Evolutionary conservation across 2,888 invertebrate species (phyloP).

Genomic region (Archaeoteleia sp.): DNA sequence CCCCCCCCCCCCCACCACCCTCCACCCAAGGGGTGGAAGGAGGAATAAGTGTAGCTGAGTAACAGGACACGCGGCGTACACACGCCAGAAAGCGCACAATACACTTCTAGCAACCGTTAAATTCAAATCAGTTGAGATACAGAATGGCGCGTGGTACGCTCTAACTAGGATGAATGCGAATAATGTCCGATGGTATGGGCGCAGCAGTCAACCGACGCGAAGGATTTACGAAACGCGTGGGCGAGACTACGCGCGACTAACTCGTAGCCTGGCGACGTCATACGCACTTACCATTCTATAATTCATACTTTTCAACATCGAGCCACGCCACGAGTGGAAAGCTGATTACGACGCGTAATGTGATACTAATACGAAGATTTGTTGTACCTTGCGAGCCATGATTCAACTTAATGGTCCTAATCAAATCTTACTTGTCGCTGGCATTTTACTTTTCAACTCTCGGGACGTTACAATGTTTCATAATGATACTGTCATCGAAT

Average conservation of each 20-base stretch:
- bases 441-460: background rate
- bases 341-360: slow-evolving; percentile 29
- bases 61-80: slow-evolving; percentile 25
- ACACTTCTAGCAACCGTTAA: slow-evolving; percentile 63
- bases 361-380: slow-evolving; percentile 34
- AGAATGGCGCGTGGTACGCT: slow-evolving; percentile 60
- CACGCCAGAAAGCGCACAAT: slow-evolving; percentile 59
- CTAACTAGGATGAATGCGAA: slow-evolving; percentile 63
- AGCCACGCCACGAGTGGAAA: slow-evolving; percentile 3
- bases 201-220: slow-evolving; percentile 17
- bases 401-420: slow-evolving; percentile 27
- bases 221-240: slow-evolving; percentile 55
- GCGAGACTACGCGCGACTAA: slow-evolving; percentile 53
- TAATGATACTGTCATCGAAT: slow-evolving; percentile 11
- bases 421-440: slow-evolving; percentile 11
- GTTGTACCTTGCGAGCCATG: slow-evolving; percentile 11
- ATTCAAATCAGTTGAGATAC: slow-evolving; percentile 66
- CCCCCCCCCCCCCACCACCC: too few relatives aligned
- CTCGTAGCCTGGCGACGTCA: slow-evolving; percentile 22
- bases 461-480: slow-evolving; percentile 4
- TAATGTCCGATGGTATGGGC: slow-evolving; percentile 25
- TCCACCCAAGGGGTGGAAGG: slow-evolving; percentile 6
- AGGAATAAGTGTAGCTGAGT: slow-evolving; percentile 32
- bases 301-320: slow-evolving; percentile 23
- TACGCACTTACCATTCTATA: slow-evolving; percentile 18